phyloP scores from a whole-genome alignment of 2,797 vertebrate genomes.

The Acipenser oxyrinchus region DNA sequence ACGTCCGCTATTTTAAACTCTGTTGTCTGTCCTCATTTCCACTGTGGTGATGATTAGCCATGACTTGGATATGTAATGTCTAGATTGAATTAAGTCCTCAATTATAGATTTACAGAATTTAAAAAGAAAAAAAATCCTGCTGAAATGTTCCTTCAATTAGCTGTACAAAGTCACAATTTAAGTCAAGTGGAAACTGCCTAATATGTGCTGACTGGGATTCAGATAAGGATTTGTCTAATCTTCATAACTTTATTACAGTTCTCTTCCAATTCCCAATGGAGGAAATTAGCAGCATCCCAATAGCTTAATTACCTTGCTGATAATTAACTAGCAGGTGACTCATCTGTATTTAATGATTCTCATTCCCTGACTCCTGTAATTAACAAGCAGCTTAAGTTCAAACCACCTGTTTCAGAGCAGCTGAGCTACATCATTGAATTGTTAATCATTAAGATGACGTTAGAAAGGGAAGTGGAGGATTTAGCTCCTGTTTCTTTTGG shows the following conservation, averaged over 20 bases:
- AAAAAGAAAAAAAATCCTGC: too few species aligned
- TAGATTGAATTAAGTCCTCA: too few species aligned
- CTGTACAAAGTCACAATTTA: too few species aligned
- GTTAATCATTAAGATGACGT: neutral
- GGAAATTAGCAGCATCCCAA: neutral
- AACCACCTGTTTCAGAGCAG: neutral
- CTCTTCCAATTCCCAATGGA: neutral
- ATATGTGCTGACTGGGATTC: too few species aligned
- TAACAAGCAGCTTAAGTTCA: neutral
- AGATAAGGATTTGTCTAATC: neutral
- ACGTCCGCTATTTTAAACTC: too few species aligned
- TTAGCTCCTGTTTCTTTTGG: slow-evolving; percentile 1
- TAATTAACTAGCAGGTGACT: slow-evolving; percentile 9
- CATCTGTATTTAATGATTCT: slow-evolving; percentile 4
- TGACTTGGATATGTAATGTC: too few species aligned
- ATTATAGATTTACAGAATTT: too few species aligned
- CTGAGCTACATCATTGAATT: neutral
- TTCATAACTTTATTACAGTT: neutral
- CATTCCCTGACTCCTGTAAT: neutral
- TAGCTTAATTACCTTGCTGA: neutral
- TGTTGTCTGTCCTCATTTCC: too few species aligned
- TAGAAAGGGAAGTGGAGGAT: too few species aligned
- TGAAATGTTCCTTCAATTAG: too few species aligned
- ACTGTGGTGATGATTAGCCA: too few species aligned
- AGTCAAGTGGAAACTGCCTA: too few species aligned